Evolutionary conservation across 2,797 vertebrate genomes (phyloP), one percentile per base, ranked within the genome.

Genomic region (Brachyrhaphis roseni): DNA sequence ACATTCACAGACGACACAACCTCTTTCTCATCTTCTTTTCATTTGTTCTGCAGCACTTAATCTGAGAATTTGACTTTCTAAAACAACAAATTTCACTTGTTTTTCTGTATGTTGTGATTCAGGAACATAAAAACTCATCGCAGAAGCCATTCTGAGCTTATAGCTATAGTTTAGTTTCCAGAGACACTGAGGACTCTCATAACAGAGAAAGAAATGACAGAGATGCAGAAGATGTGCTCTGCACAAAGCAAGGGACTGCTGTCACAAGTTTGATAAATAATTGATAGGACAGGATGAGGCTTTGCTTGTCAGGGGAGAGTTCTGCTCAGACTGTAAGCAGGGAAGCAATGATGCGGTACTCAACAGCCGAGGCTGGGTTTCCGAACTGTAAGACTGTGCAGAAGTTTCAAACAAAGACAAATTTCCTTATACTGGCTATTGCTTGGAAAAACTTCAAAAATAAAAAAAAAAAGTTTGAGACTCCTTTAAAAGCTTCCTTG

Each of bases 221-320:
- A 79, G 51, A 51, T 31, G 45, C 79, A 23, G 53, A 64, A 26
- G 34, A 71, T 51, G 12, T n/a, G 59, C 75, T 13, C 78, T 83
- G 74, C 59, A 70, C 31, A 23, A 47, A 75, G 2, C 57, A 46
- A 66, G 36, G 72, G 80, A 75, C 64, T 68, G 73, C 39, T 51
- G 70, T 75, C 71, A 74, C 15, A 62, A 68, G 62, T 57, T n/a
- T 76, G 62, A 87, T 84, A 72, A 81, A 85, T 78, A 74, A 85
- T 75, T 75, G 55, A 68, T 18, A 31, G 16, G 70, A 84, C 75
- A 76, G 73, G 76, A 86, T 72, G 73, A 74, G 64, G 77, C 70
- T 76, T 71, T 47, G 68, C 76, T 77, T 75, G 71, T 80, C 74
- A 79, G 45, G 64, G 57, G 45, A 16, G 51, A 45, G 43, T 66